Conservation (phyloP, 23 tunicate species). For the Trididemnum clinides region DNA sequence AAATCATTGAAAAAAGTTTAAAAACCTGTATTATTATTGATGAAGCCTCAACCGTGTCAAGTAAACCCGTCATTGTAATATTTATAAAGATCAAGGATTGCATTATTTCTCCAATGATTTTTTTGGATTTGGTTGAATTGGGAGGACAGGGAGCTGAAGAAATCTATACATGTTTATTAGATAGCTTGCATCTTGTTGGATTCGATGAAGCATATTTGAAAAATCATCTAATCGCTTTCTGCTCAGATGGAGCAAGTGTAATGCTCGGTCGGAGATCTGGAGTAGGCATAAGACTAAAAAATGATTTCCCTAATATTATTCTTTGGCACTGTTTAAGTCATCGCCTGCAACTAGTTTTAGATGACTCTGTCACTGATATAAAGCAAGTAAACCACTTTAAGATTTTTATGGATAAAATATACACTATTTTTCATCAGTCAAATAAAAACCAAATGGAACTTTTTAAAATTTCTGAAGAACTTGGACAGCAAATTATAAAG, state of each 20-base stretch:
- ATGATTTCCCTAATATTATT: constrained; percentile 43
- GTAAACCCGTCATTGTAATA: constrained; percentile 44
- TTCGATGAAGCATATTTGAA: constrained; percentile 52
- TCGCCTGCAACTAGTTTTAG: constrained; percentile 44
- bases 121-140: constrained; percentile 60
- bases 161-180: constrained; percentile 41
- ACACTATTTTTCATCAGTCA: constrained; percentile 46
- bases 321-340: constrained; percentile 58
- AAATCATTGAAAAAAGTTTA: constrained; percentile 53
- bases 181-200: constrained; percentile 58
- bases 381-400: constrained; percentile 48
- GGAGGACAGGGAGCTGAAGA: constrained; percentile 51
- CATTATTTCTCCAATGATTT: constrained; percentile 48
- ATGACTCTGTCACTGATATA: constrained; percentile 37
- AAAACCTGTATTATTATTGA: constrained; percentile 56
- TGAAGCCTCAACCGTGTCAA: constrained; percentile 63
- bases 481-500: constrained; percentile 43
- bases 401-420: constrained; percentile 37
- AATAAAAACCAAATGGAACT: constrained; percentile 47
- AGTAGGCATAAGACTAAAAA: constrained; percentile 46
- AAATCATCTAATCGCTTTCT: constrained; percentile 43
- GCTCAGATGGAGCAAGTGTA: constrained; percentile 67
- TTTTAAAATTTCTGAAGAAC: constrained; percentile 49
- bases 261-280: constrained; percentile 52
- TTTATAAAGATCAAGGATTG: constrained; percentile 54